A percentile compares a stretch with the other conserved stretches of the same genome.
Conservation (phyloP, 2,888 invertebrate species). For the Sphecodes monilicornis region DNA sequence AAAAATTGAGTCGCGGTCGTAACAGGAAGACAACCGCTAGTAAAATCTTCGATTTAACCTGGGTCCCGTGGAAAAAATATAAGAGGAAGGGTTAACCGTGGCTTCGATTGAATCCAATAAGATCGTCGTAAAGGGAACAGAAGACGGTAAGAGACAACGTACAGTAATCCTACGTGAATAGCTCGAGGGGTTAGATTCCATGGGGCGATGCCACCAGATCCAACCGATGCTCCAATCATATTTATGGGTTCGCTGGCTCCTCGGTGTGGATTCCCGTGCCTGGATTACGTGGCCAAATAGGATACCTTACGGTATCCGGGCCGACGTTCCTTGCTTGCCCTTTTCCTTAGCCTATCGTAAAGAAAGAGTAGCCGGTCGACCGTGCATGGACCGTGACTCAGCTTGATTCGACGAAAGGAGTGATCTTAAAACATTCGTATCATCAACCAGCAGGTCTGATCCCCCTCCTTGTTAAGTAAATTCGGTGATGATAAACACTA, state of each 20-base stretch:
- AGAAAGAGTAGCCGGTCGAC: constrained; percentile 52
- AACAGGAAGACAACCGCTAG: constrained; percentile 3
- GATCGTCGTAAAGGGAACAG: constrained; percentile 80
- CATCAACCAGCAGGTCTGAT: not conserved
- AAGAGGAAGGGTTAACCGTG: constrained; percentile 68
- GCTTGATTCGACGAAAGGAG: constrained; percentile 33
- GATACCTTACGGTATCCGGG: constrained; percentile 76
- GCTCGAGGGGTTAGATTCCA: constrained; percentile 70
- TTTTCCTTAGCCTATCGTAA: constrained; percentile 63
- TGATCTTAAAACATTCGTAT: not conserved
- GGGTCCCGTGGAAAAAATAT: constrained; percentile 44
- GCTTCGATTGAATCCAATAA: constrained; percentile 80
- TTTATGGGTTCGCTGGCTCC: constrained; percentile 79
- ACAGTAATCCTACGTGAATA: constrained; percentile 79
- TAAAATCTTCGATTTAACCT: constrained; percentile 46
- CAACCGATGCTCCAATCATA: constrained; percentile 81
- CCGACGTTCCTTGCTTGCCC: constrained; percentile 48
- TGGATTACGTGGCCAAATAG: constrained; percentile 81
- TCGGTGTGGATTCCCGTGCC: constrained; percentile 66
- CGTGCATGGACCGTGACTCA: constrained; percentile 50
- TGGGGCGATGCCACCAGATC: constrained; percentile 65
- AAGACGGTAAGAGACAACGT: constrained; percentile 74
- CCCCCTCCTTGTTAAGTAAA: not conserved
- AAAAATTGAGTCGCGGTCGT: constrained; percentile 16
- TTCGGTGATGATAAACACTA: not conserved